Conservation (phyloP, 2,888 invertebrate species). For the Macrophya alboannulata region DNA sequence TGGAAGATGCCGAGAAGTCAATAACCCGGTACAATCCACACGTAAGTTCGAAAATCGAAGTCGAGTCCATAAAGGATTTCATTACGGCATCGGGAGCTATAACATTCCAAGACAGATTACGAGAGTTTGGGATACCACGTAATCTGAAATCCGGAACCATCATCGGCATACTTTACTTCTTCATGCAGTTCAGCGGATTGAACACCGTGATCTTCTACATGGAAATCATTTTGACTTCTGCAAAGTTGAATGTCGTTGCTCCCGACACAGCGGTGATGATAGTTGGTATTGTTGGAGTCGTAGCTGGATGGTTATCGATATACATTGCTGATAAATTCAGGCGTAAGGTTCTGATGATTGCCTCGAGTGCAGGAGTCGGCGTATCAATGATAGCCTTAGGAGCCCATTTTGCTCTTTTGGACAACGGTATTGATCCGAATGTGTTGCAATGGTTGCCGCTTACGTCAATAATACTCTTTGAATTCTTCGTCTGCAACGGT, state of each 20-base stretch:
- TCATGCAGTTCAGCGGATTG: slow-evolving; percentile 70
- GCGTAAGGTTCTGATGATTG: slow-evolving; percentile 69
- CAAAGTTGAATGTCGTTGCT: slow-evolving; percentile 65
- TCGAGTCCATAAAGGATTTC: slow-evolving; percentile 65
- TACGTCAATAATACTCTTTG: slow-evolving; percentile 64
- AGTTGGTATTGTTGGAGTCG: slow-evolving; percentile 59
- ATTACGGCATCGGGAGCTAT: slow-evolving; percentile 57
- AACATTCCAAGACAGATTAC: slow-evolving; percentile 58
- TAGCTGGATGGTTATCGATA: slow-evolving; percentile 67
- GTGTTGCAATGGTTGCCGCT: slow-evolving; percentile 69
- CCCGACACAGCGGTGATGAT: slow-evolving; percentile 69
- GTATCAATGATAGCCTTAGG: slow-evolving; percentile 66
- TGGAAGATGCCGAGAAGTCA: slow-evolving; percentile 65
- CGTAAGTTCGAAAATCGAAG: slow-evolving; percentile 63
- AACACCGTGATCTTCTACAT: slow-evolving; percentile 71
- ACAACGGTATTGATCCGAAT: slow-evolving; percentile 59
- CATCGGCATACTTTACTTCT: slow-evolving; percentile 61
- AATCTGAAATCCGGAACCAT: slow-evolving; percentile 64
- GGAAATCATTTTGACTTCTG: slow-evolving; percentile 72
- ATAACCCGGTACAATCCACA: slow-evolving; percentile 69
- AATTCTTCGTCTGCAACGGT: slow-evolving; percentile 66
- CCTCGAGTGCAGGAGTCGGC: slow-evolving; percentile 67
- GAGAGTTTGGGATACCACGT: slow-evolving; percentile 58
- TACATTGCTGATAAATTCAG: slow-evolving; percentile 72
- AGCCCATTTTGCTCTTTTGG: slow-evolving; percentile 67